Conservation (phyloP, 2,797 vertebrate species). For the Micrastur ruficollis region DNA sequence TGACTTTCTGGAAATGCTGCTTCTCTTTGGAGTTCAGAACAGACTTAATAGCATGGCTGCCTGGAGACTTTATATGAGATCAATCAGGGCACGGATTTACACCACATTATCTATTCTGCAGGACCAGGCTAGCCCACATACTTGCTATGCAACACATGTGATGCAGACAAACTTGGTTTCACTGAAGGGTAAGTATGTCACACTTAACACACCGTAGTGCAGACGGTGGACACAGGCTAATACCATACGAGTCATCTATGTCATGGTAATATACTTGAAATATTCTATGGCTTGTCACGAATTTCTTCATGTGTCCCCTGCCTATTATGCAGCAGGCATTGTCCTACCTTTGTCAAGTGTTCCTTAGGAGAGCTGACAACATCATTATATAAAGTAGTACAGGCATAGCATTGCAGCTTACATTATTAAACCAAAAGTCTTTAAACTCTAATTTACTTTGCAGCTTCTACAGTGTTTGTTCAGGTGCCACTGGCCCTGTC, state of each 20-base stretch:
- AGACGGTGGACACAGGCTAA: neutral
- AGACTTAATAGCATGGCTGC: neutral
- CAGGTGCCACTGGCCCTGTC: neutral
- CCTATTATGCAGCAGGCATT: neutral
- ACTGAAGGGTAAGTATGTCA: too few species aligned
- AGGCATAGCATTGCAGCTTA: neutral
- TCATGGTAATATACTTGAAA: rapidly evolving
- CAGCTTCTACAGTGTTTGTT: neutral
- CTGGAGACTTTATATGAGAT: neutral
- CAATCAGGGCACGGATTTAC: neutral
- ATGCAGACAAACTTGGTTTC: neutral
- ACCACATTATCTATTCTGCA: neutral
- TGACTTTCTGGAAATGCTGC: neutral
- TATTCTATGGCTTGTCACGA: neutral
- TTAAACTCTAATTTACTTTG: neutral
- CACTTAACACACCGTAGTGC: neutral
- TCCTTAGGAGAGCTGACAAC: neutral
- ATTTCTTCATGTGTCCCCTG: neutral
- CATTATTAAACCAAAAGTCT: neutral
- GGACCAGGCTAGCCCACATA: neutral
- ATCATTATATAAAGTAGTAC: neutral
- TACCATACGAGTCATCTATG: neutral
- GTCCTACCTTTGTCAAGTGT: neutral
- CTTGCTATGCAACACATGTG: neutral
- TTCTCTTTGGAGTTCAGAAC: neutral